Percentiles rank a stretch among this genome's conserved stretches.
Evolutionary conservation across 2,797 vertebrate genomes (phyloP).

Genomic region (Arrhamphus sclerolepis): DNA sequence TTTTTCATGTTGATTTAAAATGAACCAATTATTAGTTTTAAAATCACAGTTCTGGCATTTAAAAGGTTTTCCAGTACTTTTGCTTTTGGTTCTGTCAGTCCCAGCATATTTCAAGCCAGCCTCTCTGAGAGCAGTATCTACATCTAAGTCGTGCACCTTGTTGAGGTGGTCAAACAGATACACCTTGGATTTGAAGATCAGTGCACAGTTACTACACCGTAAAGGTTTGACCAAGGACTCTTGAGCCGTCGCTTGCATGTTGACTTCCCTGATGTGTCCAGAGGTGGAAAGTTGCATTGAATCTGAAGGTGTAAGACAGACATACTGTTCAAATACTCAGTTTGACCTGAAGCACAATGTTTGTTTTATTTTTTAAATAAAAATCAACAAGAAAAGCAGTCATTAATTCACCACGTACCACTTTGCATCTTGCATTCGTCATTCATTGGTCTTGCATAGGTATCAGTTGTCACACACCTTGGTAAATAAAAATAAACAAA

Average conservation of each 20-base stretch:
- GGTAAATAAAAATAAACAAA: neutral
- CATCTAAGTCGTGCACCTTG: conserved; percentile 80
- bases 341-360: neutral
- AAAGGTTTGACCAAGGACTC: conserved; percentile 80
- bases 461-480: conserved; percentile 19
- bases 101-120: conserved; percentile 73
- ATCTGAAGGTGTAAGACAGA: conserved; percentile 60
- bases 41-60: conserved; percentile 86
- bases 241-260: conserved; percentile 70
- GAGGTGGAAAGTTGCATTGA: conserved; percentile 75
- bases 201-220: conserved; percentile 86
- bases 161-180: conserved; percentile 89
- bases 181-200: conserved; percentile 88
- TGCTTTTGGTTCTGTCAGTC: conserved; percentile 67
- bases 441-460: neutral
- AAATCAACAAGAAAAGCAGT: too few relatives aligned
- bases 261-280: conserved; percentile 74
- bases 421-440: conserved; percentile 55
- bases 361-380: too few relatives aligned
- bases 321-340: neutral
- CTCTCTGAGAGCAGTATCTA: conserved; percentile 69
- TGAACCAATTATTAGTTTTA: conserved; percentile 76
- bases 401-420: conserved; percentile 33
- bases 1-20: conserved; percentile 84
- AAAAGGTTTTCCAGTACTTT: conserved; percentile 78